A percentile compares a stretch with the other conserved stretches of the same genome.
Conservation (phyloP, 2,888 invertebrate species). For the Oegoconia quadripuncta region DNA sequence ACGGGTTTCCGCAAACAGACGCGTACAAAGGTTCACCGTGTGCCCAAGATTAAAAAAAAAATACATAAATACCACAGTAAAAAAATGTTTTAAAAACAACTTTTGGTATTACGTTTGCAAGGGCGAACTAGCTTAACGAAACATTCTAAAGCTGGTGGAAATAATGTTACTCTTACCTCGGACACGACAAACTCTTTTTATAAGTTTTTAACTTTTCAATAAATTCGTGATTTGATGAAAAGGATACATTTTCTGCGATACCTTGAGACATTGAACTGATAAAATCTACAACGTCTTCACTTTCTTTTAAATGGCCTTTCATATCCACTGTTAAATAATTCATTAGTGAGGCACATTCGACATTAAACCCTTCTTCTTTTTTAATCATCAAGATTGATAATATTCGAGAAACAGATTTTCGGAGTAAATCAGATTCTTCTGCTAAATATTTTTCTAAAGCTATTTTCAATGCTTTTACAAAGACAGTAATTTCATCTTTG, state of each 20-base stretch:
- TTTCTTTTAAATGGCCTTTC: slow-evolving; percentile 55
- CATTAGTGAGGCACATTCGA: slow-evolving; percentile 59
- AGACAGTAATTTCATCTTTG: slow-evolving; percentile 40
- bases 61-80: no score
- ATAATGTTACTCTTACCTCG: no score
- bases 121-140: no score
- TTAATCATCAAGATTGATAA: slow-evolving; percentile 73
- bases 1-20: no score
- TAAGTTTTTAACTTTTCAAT: slow-evolving; percentile 45
- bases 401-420: slow-evolving; percentile 69
- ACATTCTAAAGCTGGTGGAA: no score
- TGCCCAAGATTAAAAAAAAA: no score
- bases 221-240: slow-evolving; percentile 36
- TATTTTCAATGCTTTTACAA: slow-evolving; percentile 58
- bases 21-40: no score
- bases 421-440: slow-evolving; percentile 53
- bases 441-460: slow-evolving; percentile 65
- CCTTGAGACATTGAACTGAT: slow-evolving; percentile 37
- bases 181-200: slow-evolving; percentile 40
- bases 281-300: slow-evolving; percentile 62
- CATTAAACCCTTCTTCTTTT: slow-evolving; percentile 42
- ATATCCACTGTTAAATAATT: slow-evolving; percentile 76
- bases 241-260: slow-evolving; percentile 22
- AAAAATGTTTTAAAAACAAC: no score
- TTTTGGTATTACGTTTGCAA: no score